Conservation (phyloP, 2,888 invertebrate species). For the Mythimna pallens region DNA sequence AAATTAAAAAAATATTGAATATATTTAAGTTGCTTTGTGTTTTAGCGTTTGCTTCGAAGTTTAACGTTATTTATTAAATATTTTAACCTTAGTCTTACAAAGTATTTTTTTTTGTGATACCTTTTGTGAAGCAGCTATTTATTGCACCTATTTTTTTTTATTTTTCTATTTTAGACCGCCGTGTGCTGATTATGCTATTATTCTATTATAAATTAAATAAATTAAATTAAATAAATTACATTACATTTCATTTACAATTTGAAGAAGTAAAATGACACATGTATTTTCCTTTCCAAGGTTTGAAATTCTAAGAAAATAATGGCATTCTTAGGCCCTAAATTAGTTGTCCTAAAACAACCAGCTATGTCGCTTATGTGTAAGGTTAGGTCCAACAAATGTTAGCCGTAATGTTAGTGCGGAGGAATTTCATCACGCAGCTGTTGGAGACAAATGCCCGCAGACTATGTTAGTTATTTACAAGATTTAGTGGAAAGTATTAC, state of each 20-base stretch:
- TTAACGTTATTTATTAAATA: neutral
- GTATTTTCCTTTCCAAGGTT: no score
- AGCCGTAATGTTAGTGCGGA: conserved; percentile 25
- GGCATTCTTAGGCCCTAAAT: conserved; percentile 9
- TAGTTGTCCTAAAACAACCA: conserved; percentile 5
- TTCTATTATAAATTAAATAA: no score
- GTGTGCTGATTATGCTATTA: no score
- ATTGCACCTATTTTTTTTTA: neutral
- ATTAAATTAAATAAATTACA: no score
- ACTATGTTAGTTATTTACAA: conserved; percentile 51
- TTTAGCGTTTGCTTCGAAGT: neutral
- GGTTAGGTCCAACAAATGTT: conserved; percentile 28
- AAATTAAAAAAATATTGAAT: neutral
- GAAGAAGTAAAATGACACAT: no score
- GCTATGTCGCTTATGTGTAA: conserved; percentile 19
- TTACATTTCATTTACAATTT: no score
- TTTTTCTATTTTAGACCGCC: no score
- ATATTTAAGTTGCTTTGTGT: neutral
- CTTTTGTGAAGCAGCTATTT: neutral
- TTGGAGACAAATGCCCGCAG: conserved; percentile 44
- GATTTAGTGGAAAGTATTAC: conserved; percentile 25
- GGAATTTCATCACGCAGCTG: conserved; percentile 58
- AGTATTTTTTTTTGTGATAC: neutral
- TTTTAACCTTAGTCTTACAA: neutral
- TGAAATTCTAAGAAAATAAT: conserved; percentile 7